Evolutionary conservation across 2,888 invertebrate genomes (phyloP), one percentile per base, ranked within the genome.

Genomic region (Nymphalis c-album): DNA sequence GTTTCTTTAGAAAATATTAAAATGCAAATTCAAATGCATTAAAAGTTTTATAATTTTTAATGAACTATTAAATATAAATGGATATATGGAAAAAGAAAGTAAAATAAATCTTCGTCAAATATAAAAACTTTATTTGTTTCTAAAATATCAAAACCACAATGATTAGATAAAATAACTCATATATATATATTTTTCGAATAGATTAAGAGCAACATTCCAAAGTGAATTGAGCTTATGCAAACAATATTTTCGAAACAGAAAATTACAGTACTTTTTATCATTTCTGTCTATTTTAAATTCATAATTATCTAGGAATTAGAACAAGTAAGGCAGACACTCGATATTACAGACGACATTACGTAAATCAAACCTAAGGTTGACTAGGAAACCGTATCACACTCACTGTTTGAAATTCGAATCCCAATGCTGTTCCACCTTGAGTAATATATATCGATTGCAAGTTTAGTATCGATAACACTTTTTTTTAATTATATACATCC

Each of bases 301-400:
- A 70, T 67, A 53, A 55, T 47, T 55, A 62, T 22, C 64, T 64
- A 60, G 64, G 59, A 70, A 68, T 62, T 64, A 60, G 70, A 68
- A 63, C 70, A 67, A 64, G 62, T 53, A 60, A 59, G 47, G 60
- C 35, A 58, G 51, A 60, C 60, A 68, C 62, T 51, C 65, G 68
- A 71, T 71, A 68, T 68, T 66, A 48, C 55, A 60, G 48, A 26
- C 58, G 59, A 65, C 60, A 68, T 71, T 71, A 71, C 71, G 71
- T 69, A 71, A 71, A 67, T 61, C 58, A 69, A 71, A 31, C 66
- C 69, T 69, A 67, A 69, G 69, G 66, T 71, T 69, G 71, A 62
- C 69, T 53, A 61, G 63, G 63, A 64, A 64, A 67, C 67, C 55
- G 68, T 59, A 63, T 57, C 57, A 57, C 57, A 57, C 57, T 57